A percentile compares a stretch with the other conserved stretches of the same genome.
phyloP scores from a whole-genome alignment of 2,797 vertebrate species.

The Phoeniculus purpureus region DNA sequence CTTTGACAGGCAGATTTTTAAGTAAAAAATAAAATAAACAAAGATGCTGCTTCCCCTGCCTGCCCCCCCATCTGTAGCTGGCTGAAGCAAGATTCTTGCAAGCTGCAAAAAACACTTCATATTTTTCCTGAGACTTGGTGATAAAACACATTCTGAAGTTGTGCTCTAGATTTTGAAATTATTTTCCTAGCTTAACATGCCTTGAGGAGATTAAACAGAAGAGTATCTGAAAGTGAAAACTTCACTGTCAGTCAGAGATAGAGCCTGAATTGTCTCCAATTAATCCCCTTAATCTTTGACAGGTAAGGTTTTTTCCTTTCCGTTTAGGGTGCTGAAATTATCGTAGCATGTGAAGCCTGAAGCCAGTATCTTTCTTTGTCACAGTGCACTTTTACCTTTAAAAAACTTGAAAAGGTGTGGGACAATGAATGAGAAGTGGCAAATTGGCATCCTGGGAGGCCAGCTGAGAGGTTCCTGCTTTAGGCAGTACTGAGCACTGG shows the following conservation, averaged over 20 bases:
- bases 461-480: neutral
- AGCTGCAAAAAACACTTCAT: neutral
- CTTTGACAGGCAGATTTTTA: neutral
- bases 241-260: neutral
- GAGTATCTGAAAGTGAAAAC: neutral
- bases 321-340: neutral
- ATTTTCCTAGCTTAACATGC: neutral
- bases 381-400: neutral
- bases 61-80: neutral
- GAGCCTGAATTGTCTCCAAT: neutral
- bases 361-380: neutral
- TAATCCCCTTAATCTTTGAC: neutral
- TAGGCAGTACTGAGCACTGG: neutral
- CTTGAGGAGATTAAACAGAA: constrained; percentile 1
- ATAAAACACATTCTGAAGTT: neutral
- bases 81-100: neutral
- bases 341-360: neutral
- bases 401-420: neutral
- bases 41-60: neutral
- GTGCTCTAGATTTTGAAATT: neutral
- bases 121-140: neutral
- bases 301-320: neutral
- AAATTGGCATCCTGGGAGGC: neutral
- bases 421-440: neutral
- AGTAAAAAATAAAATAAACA: neutral